phyloP scores from a whole-genome alignment of 2,797 vertebrate species.

The Arrhamphus sclerolepis region DNA sequence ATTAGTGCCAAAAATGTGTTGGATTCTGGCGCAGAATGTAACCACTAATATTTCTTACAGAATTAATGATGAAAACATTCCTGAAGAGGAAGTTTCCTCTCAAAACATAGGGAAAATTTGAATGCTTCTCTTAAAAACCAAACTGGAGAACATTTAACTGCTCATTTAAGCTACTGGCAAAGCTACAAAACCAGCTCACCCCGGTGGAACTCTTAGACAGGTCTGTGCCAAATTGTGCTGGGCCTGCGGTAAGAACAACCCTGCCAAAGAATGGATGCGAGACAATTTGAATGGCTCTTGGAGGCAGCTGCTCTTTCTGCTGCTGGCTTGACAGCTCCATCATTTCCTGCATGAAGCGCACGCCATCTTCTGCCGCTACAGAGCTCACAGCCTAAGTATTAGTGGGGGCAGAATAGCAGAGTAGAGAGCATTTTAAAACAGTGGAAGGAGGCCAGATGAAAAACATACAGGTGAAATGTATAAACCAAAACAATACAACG shows the following conservation, averaged over 20 bases:
- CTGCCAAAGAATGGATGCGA: constrained; percentile 96
- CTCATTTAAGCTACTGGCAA: constrained; percentile 12
- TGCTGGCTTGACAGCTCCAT: constrained; percentile 99
- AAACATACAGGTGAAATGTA: background rate
- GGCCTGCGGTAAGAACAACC: constrained; percentile 96
- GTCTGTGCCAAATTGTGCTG: constrained; percentile 95
- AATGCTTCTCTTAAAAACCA: constrained; percentile 21
- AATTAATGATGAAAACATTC: constrained; percentile 19
- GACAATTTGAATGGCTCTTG: constrained; percentile 95
- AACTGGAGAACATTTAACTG: constrained; percentile 10
- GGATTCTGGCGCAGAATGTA: background rate
- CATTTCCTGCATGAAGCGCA: constrained; percentile 99
- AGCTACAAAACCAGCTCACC: constrained; percentile 77
- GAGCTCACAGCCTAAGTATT: constrained; percentile 89
- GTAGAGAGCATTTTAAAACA: constrained; percentile 5
- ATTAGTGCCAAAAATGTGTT: background rate
- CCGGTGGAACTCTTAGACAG: constrained; percentile 93
- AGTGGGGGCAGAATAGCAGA: constrained; percentile 9
- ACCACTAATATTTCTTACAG: background rate
- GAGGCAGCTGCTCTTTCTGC: constrained; percentile 97
- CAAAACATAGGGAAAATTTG: constrained; percentile 7
- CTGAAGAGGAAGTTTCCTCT: constrained; percentile 14
- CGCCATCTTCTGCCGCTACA: constrained; percentile 94
- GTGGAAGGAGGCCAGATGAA: constrained; percentile 1
- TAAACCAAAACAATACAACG: background rate